Base-by-base conservation (phyloP, 2,797 vertebrate genomes). In the Gymnopithys bicolor region DNA sequence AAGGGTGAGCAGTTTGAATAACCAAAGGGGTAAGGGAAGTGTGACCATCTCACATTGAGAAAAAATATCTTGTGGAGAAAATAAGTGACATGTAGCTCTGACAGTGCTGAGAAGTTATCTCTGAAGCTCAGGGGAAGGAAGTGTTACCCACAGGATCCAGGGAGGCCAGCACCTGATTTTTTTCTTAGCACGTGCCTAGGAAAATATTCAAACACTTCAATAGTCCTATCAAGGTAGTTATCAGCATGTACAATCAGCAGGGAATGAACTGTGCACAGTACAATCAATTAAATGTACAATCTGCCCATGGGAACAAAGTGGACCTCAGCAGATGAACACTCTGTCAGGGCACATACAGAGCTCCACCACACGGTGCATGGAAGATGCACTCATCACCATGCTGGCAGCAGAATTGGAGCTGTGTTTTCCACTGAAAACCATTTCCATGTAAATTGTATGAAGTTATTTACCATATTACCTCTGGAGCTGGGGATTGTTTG, bases 271-370 rank as follows among this genome's bases (percentile, higher is more conserved):
- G 0, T 58, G 39, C 39, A 13, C 2, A 19, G 27, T 58, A 9
- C 43, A 74, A 37, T 32, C 56, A 49, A 43, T 67, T 63, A 63
- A 46, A 77, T 41, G 39, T 48, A n/a, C 48, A 55, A 3, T 52
- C 76, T 84, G 62, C 85, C 56, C 35, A 4, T 1, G 35, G 69
- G 66, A 79, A 75, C 0, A 3, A 80, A 30, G 58, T 23, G 30
- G 53, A 62, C 28, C 62, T 21, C 22, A 51, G 69, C 41, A 87
- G 78, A 32, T 39, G 15, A 68, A n/a, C 0, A 2, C n/a, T 28
- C 62, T 77, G 30, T 28, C 22, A 21, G 43, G 48, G 27, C 33
- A 53, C 0, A 0, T 17, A 28, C 0, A 0, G 68, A 94, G 24
- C 43, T 21, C 23, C 52, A 53, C 52, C 56, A 37, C 11, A 4